phyloP scores from a whole-genome alignment of 1,140 invertebrate species.

The Sinella curviseta region DNA sequence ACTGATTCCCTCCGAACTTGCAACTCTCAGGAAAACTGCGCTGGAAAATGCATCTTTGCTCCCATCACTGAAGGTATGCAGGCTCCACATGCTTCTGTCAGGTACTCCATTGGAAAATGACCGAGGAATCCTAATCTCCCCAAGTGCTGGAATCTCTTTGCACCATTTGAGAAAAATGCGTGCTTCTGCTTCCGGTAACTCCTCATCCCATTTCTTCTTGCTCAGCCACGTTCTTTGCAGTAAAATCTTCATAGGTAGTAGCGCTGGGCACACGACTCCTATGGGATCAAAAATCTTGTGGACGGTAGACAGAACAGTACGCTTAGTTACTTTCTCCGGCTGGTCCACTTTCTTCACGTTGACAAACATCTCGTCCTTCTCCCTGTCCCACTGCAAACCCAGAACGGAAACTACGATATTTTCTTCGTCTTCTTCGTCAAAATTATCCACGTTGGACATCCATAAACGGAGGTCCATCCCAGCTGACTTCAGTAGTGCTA shows the following conservation, averaged over 20 bases:
- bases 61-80: too few species aligned
- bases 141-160: slow-evolving; percentile 39
- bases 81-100: too few species aligned
- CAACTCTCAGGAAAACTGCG: not conserved
- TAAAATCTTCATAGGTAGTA: slow-evolving; percentile 28
- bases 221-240: slow-evolving; percentile 24
- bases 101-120: too few species aligned
- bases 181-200: slow-evolving; percentile 37
- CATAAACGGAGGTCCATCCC: too few species aligned
- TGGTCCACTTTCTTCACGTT: not conserved
- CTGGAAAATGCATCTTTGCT: not conserved
- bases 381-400: not conserved
- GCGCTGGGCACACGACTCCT: slow-evolving; percentile 9
- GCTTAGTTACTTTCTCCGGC: slow-evolving; percentile 24
- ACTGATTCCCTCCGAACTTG: not conserved
- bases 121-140: not conserved
- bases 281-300: slow-evolving; percentile 27
- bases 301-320: slow-evolving; percentile 37
- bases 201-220: slow-evolving; percentile 35
- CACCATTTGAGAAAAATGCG: slow-evolving; percentile 46
- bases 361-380: not conserved
- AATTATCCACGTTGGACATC: not conserved
- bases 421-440: not conserved
- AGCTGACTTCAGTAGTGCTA: too few species aligned
- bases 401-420: not conserved